Base-by-base conservation (phyloP, 92 coral and sea anemone genomes). In the Zoanthus gigantus region DNA sequence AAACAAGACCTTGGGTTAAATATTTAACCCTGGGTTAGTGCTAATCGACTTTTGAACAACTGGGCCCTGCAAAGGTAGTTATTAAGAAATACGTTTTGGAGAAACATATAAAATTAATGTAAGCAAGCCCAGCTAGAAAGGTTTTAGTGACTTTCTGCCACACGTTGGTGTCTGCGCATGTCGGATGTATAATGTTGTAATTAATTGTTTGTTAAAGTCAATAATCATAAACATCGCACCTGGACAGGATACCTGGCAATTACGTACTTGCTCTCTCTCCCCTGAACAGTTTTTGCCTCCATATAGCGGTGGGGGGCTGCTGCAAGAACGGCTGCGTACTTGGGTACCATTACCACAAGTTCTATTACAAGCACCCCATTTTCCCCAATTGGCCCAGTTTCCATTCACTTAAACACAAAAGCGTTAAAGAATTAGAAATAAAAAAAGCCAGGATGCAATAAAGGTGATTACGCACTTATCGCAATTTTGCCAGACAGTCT, bases 321-420 rank as follows among this genome's bases (percentile, higher is more conserved):
- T 81, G 7, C 85, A 81, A 16, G 61, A 13, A 30, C 85, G 85
- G 6, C 16, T 13, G 17, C 85, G 85, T 10, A 9, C 6, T 42
- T 81, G 85, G 1, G 85, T 81, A 16, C 85, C 85, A 67, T 81
- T 66, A 6, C 85, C 85, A 47, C 85, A 81, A 4, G 85, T 80
- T 66, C 63, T 81, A 10, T 46, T 81, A 50, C 85, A 81, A 13
- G 50, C 75, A 5, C 75, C 74, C 85, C 85, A 81, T 28, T 81
- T 57, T 5, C 7, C 3, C 85, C 85, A 81, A 0, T 28, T 74
- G 0, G 85, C 44, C 85, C 85, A 81, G 75, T 67, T 81, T 45
- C 85, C 85, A 28, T 46, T 66, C 7, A 81, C 85, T 81, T 30
- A 23, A 52, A n/a, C 14, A 11, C 9, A 76, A 30, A 2, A 11